phyloP scores from a whole-genome alignment of 2,888 invertebrate genomes.

The Scrobipalpa costella region DNA sequence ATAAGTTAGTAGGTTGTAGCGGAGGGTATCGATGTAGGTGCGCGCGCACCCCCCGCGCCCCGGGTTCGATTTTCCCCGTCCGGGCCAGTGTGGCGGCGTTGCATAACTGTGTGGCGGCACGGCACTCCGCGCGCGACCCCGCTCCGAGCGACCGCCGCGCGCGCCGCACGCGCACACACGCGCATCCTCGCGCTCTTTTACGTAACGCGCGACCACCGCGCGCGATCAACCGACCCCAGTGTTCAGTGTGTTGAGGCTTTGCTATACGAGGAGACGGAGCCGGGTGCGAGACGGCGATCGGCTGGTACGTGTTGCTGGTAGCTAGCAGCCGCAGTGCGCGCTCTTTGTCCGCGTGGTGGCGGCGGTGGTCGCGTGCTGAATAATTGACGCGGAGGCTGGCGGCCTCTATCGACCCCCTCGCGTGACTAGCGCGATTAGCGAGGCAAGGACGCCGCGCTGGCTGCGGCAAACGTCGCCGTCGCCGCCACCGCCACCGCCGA shows the following conservation, averaged over 20 bases:
- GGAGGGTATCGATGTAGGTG: constrained; percentile 51
- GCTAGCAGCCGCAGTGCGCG: constrained; percentile 55
- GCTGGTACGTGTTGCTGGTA: constrained; percentile 67
- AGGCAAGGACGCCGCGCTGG: constrained; percentile 77
- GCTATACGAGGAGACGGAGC: constrained; percentile 47
- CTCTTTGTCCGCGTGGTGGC: constrained; percentile 64
- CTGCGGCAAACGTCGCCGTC: constrained; percentile 65
- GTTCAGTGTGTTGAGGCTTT: constrained; percentile 59
- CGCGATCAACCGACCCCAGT: constrained; percentile 55
- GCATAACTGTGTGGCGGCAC: constrained; percentile 76
- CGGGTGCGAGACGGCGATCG: constrained; percentile 57
- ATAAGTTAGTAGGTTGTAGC: constrained; percentile 25
- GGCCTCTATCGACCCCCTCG: constrained; percentile 80
- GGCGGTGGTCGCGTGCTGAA: constrained; percentile 67
- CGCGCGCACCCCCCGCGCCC: constrained; percentile 70
- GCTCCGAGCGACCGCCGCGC: constrained; percentile 76
- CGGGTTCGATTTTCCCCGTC: constrained; percentile 69
- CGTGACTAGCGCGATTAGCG: constrained; percentile 71
- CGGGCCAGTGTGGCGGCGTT: constrained; percentile 73
- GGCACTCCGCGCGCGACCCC: constrained; percentile 79
- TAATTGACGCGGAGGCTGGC: constrained; percentile 75
- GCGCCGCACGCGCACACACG: constrained; percentile 69
- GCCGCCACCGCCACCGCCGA: constrained; percentile 46
- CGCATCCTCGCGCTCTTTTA: constrained; percentile 74
- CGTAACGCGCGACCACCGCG: constrained; percentile 75